These are phyloP conservation scores for Pipistrellus nathusii DNA, from an alignment of 2,797 vertebrate species.

Conservation along the genomic window DNA sequence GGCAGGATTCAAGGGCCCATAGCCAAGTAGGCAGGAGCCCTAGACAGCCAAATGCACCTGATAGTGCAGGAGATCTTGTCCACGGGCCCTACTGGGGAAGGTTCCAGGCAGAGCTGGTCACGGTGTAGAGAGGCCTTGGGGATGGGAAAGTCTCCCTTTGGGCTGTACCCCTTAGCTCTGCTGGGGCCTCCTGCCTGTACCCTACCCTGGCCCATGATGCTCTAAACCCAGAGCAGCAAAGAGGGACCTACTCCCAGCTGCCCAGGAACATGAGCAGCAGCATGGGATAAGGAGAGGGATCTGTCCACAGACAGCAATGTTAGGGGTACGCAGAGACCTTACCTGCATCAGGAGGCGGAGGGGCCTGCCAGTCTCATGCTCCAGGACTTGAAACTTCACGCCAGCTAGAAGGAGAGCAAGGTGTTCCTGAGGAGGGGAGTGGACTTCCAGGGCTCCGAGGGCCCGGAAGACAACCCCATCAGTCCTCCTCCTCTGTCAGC, in stretches of 20 bases:
- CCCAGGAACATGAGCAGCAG: neutral
- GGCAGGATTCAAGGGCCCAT: neutral
- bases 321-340: neutral
- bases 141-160: neutral
- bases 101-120: neutral
- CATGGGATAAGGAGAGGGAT: fast-evolving
- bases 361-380: conserved; percentile 91
- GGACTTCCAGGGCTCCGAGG: neutral
- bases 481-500: neutral
- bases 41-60: neutral
- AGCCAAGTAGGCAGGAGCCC: neutral
- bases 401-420: conserved; percentile 90
- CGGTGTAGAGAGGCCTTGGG: neutral
- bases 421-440: neutral
- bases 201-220: neutral
- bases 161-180: neutral
- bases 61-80: neutral
- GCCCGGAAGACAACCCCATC: neutral
- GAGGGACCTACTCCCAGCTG: neutral
- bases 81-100: neutral
- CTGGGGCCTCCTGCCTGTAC: neutral
- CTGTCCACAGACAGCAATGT: neutral
- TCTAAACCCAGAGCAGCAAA: neutral
- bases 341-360: conserved; percentile 98
- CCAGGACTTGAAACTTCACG: conserved; percentile 95